Percentiles rank a stretch among this genome's conserved stretches.
These are phyloP conservation scores for Ectobius pallidus DNA, from an alignment of 2,888 invertebrate genomes.

Conservation along the genomic window DNA sequence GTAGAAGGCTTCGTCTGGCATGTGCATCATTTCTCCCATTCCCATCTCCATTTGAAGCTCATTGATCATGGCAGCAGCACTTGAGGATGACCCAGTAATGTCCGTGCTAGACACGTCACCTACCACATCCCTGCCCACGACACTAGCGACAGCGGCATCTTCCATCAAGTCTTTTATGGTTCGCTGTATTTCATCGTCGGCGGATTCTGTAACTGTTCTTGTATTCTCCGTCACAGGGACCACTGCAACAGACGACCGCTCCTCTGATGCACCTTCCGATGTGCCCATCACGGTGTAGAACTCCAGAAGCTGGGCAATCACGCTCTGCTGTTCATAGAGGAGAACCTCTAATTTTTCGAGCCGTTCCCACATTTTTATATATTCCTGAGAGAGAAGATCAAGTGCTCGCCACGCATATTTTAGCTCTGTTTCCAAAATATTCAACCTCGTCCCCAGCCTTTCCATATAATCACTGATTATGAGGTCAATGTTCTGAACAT, in stretches of 20 bases:
- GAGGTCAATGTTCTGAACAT: constrained; percentile 48
- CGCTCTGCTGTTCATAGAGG: constrained; percentile 87
- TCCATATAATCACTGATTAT: constrained; percentile 92
- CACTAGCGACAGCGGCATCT: constrained; percentile 32
- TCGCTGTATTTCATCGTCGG: constrained; percentile 25
- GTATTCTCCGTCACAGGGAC: constrained; percentile 45
- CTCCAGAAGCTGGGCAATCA: constrained; percentile 85
- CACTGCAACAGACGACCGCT: constrained; percentile 49
- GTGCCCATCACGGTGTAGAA: constrained; percentile 70
- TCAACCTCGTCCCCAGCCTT: constrained; percentile 82
- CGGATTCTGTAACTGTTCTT: constrained; percentile 11
- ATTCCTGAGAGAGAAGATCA: constrained; percentile 88
- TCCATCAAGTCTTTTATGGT: constrained; percentile 35
- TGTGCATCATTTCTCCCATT: constrained; percentile 50
- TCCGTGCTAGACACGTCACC: constrained; percentile 20
- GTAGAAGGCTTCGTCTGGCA: constrained; percentile 86
- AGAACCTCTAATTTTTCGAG: constrained; percentile 87
- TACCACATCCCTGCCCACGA: constrained; percentile 19
- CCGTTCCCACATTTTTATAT: constrained; percentile 92
- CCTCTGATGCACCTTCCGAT: constrained; percentile 56
- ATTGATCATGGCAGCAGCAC: constrained; percentile 47
- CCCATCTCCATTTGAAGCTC: constrained; percentile 53
- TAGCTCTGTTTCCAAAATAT: constrained; percentile 86
- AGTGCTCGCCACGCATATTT: constrained; percentile 93
- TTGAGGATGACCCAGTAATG: constrained; percentile 26